Evolutionary conservation across 92 coral and sea anemone genomes (phyloP).

Genomic region (Phenganax stokvisi): DNA sequence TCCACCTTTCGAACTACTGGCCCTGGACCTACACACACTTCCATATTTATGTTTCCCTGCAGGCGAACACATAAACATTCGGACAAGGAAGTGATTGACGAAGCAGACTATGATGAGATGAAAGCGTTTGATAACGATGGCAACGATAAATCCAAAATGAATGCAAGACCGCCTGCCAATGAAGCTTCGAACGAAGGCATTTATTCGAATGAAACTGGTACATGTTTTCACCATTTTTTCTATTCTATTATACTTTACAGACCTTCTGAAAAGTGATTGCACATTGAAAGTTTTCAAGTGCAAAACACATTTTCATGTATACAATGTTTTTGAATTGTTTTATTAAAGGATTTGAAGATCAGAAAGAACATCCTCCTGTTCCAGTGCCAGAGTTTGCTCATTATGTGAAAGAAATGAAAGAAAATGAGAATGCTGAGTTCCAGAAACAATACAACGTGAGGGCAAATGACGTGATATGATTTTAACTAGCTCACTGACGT

Average conservation of each 20-base stretch:
- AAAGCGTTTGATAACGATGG: background rate
- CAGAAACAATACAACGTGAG: slow-evolving; percentile 1
- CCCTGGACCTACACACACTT: background rate
- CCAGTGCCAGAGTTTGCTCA: slow-evolving; percentile 23
- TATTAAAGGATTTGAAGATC: background rate
- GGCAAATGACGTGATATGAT: too few species aligned
- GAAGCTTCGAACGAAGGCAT: background rate
- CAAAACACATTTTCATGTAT: too few species aligned
- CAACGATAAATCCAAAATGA: background rate
- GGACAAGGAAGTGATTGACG: background rate
- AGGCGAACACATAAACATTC: background rate
- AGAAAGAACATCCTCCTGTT: slow-evolving; percentile 8
- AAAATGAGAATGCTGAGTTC: background rate
- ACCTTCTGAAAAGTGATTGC: too few species aligned
- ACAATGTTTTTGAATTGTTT: too few species aligned
- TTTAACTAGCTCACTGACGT: too few species aligned
- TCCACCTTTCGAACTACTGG: too few species aligned
- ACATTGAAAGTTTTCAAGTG: too few species aligned
- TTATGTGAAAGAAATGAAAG: slow-evolving; percentile 28
- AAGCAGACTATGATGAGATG: background rate
- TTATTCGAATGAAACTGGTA: slow-evolving; percentile 5
- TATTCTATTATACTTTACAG: too few species aligned
- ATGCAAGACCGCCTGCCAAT: background rate
- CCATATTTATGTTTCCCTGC: background rate
- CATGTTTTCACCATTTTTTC: background rate